Conservation (phyloP, 2,113 vertebrate species). For the Ptychochromis oligacanthus region DNA sequence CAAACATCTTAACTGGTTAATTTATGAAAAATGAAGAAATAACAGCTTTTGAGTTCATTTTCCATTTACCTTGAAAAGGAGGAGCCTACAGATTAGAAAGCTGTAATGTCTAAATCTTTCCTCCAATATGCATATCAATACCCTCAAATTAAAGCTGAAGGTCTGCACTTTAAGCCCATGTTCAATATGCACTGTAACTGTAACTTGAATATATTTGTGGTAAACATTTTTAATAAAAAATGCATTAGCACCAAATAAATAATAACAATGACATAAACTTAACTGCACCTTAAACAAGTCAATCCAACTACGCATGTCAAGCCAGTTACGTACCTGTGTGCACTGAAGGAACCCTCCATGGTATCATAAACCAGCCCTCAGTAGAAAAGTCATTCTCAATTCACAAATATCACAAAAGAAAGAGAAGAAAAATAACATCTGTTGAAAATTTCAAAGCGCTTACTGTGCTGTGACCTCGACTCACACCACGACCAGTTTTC, state of each 20-base stretch:
- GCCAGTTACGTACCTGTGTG: neutral
- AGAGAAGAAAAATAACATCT: neutral
- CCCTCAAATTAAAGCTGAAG: neutral
- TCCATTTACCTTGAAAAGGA: fast-evolving
- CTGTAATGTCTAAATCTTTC: neutral
- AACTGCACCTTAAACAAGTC: neutral
- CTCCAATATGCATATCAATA: neutral
- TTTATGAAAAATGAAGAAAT: neutral
- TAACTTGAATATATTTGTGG: neutral
- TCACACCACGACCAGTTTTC: constrained; percentile 32
- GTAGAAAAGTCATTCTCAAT: neutral
- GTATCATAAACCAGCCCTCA: neutral
- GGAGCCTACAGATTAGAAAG: neutral
- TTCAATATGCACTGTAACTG: neutral
- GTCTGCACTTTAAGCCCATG: neutral
- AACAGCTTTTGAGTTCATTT: neutral
- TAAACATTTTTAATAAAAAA: neutral
- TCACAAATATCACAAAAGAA: neutral
- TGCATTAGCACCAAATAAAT: neutral
- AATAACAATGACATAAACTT: neutral
- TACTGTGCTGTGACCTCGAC: constrained; percentile 20
- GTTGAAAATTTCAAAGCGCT: neutral
- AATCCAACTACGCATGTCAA: neutral
- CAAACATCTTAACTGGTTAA: neutral
- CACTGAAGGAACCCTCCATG: constrained; percentile 18